Conservation (phyloP, 1,140 invertebrate genomes). For the Andrena cerasifolii region DNA sequence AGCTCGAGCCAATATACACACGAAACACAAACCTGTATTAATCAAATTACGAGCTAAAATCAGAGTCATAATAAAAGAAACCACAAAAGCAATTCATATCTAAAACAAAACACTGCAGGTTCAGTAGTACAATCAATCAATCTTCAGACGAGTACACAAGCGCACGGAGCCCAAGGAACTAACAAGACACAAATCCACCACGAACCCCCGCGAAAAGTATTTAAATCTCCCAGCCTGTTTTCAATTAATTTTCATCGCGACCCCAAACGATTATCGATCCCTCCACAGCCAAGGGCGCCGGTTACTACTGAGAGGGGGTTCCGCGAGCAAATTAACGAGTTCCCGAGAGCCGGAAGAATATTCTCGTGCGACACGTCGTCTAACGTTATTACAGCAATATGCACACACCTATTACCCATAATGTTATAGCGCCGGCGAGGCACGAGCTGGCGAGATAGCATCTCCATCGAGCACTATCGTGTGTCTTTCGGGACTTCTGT, state of each 20-base stretch:
- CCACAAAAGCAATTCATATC: no score
- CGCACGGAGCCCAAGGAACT: no score
- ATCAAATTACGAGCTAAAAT: no score
- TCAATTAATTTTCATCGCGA: slow-evolving; percentile 23
- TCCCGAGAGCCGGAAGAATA: not conserved
- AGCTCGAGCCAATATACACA: no score
- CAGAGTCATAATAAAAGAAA: no score
- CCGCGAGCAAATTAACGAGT: not conserved
- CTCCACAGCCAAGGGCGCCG: not conserved
- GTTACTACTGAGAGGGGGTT: slow-evolving; percentile 9
- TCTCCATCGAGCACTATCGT: not conserved
- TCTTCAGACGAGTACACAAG: no score
- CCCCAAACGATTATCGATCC: slow-evolving; percentile 24
- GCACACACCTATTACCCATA: slow-evolving; percentile 5
- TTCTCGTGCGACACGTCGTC: slow-evolving; percentile 5
- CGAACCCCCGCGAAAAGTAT: no score
- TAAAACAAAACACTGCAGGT: no score
- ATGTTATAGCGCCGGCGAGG: not conserved
- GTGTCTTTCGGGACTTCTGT: not conserved
- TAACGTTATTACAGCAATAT: slow-evolving; percentile 1
- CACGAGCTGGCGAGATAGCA: not conserved
- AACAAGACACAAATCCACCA: no score
- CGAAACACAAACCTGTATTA: no score
- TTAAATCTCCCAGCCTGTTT: slow-evolving; percentile 21
- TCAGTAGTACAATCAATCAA: no score